Conservation (phyloP, 2,113 vertebrate genomes). For the Mola mola region DNA sequence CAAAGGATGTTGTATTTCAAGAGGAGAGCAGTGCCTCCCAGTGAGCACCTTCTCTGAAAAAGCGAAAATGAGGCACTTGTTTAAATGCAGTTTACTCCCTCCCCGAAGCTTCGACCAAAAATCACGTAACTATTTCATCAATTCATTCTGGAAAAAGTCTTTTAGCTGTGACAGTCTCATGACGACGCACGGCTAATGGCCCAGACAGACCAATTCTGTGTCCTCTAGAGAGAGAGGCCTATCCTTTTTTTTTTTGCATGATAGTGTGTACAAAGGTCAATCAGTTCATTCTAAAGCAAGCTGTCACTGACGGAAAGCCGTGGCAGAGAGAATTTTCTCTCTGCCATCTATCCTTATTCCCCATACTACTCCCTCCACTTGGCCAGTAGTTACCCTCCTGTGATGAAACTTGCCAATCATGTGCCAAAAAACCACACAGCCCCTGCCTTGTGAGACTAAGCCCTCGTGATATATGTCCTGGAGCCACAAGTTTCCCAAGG, state of each 20-base stretch:
- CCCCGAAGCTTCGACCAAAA: neutral
- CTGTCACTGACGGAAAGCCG: constrained; percentile 2
- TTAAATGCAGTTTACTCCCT: neutral
- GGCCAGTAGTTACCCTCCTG: constrained; percentile 6
- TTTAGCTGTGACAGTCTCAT: constrained; percentile 31
- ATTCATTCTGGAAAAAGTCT: constrained; percentile 21
- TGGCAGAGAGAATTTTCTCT: constrained; percentile 17
- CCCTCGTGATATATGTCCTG: constrained; percentile 32
- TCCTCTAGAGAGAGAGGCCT: neutral
- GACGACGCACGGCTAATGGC: constrained; percentile 33
- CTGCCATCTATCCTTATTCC: constrained; percentile 7
- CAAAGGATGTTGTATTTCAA: constrained; percentile 26
- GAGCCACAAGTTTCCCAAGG: constrained; percentile 38
- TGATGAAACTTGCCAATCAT: constrained; percentile 41
- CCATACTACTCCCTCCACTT: neutral
- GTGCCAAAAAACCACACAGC: constrained; percentile 39
- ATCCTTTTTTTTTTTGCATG: neutral
- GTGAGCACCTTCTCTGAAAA: constrained; percentile 11
- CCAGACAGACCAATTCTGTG: constrained; percentile 9
- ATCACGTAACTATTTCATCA: neutral
- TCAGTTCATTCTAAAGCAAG: neutral
- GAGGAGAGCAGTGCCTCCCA: too few species aligned
- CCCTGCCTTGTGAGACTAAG: constrained; percentile 4
- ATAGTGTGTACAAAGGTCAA: neutral
- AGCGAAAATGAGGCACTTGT: constrained; percentile 29